Percentiles rank a stretch among this genome's conserved stretches.
phyloP scores from a whole-genome alignment of 2,888 invertebrate genomes.

The Podabrus alpinus region DNA sequence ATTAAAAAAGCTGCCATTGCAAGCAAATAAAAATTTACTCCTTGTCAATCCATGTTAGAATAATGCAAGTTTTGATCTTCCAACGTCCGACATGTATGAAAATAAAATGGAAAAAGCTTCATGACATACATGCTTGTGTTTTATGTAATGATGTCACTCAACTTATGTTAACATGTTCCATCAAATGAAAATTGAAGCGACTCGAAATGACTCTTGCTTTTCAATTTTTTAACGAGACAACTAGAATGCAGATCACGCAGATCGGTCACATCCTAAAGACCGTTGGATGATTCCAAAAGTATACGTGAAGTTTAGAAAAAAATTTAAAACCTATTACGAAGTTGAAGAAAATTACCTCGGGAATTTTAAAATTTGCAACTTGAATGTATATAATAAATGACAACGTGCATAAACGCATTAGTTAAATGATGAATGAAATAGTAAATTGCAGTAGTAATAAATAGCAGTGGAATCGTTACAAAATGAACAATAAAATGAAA shows the following conservation, averaged over 20 bases:
- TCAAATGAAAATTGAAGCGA: background rate
- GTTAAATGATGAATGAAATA: constrained; percentile 16
- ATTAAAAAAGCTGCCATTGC: background rate
- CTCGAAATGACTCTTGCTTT: background rate
- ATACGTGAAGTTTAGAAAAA: background rate
- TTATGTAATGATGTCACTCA: background rate
- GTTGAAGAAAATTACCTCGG: background rate
- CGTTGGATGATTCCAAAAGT: background rate
- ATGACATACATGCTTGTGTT: background rate
- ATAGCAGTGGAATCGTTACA: constrained; percentile 1
- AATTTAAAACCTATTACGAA: background rate
- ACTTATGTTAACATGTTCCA: background rate
- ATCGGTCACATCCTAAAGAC: background rate
- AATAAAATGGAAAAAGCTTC: background rate
- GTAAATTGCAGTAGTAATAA: constrained; percentile 19
- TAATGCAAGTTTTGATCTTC: background rate
- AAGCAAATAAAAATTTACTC: background rate
- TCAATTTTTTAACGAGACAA: background rate
- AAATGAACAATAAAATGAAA: background rate
- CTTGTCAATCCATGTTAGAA: background rate
- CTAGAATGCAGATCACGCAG: background rate
- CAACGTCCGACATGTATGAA: background rate
- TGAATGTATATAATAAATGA: background rate
- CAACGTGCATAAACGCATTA: background rate
- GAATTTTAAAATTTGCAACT: background rate